Evolutionary conservation across 2,113 vertebrate species (phyloP), one percentile per base, ranked within the genome.

Genomic region (Ptychochromis oligacanthus): DNA sequence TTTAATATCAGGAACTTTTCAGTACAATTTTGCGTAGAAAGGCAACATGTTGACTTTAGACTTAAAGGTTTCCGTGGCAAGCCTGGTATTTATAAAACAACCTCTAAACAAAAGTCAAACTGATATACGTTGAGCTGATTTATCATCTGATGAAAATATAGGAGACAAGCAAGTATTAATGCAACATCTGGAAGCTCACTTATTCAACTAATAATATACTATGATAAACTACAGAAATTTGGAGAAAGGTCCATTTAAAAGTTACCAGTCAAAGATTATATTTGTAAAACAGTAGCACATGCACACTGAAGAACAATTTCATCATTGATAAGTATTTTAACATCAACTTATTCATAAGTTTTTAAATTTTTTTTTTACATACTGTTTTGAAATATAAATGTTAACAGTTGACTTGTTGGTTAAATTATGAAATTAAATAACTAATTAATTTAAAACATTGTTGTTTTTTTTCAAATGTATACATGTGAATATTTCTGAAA

Each of bases 101-200:
- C 34, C 60, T 62, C 20, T 62, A 0, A 38, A 31, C 28, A 31
- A 3, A 31, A 31, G 28, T 31, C 4, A 31, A 31, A 31, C 28
- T 31, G 28, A 31, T 31, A 3, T 31, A 31, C 2, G 28, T 31
- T 31, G 3, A 31, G 28, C 28, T 4, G 28, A 31, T 31, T 31
- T 31, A 31, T 31, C 28, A 31, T 31, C 28, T 31, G 28, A 31
- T 31, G 28, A 31, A 31, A 31, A 31, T 31, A 31, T 31, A 31
- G 28, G 28, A 31, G 28, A 31, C 28, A 31, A 31, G 28, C 28
- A 2, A 31, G 28, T 31, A 31, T 2, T 31, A 4, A 62, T 38
- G 34, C 60, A 1, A 62, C 36, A 62, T 0, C 11, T 62, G 31
- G 4, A 38, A 38, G 60, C 5, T 10, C 18, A 0, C 59, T 61